phyloP scores from a whole-genome alignment of 2,888 invertebrate genomes.

The Protodeltote pygarga region DNA sequence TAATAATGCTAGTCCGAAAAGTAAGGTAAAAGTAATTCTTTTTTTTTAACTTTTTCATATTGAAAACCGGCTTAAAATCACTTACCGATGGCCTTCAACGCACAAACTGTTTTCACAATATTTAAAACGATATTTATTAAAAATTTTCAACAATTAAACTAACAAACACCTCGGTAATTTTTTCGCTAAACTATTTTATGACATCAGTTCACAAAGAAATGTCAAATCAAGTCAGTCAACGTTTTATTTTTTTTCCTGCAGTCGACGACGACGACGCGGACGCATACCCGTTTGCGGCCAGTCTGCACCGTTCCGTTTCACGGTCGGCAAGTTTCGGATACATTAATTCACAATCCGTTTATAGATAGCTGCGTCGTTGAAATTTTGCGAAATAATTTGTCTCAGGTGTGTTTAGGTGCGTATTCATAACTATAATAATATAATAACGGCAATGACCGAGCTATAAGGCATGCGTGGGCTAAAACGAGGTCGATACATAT shows the following conservation, averaged over 20 bases:
- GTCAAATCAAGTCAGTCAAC: no score
- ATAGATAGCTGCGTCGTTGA: slow-evolving; percentile 22
- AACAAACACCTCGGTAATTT: slow-evolving; percentile 57
- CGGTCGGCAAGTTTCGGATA: slow-evolving; percentile 58
- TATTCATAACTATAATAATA: slow-evolving; percentile 54
- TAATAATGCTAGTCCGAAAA: slow-evolving; percentile 21
- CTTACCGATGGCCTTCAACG: slow-evolving; percentile 50
- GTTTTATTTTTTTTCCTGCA: slow-evolving; percentile 65
- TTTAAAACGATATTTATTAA: slow-evolving; percentile 31
- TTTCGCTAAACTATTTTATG: slow-evolving; percentile 58
- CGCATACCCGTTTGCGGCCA: slow-evolving; percentile 63
- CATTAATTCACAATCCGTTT: slow-evolving; percentile 37
- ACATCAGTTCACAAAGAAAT: slow-evolving; percentile 73
- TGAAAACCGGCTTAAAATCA: slow-evolving; percentile 45
- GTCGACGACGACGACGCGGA: slow-evolving; percentile 58
- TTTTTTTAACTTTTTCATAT: slow-evolving; percentile 31
- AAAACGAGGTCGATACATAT: slow-evolving; percentile 73
- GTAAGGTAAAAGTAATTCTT: slow-evolving; percentile 40
- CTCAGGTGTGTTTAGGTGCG: slow-evolving; percentile 44
- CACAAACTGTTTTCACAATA: slow-evolving; percentile 48
- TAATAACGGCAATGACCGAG: slow-evolving; percentile 78
- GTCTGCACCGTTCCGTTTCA: slow-evolving; percentile 78
- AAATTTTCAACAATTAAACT: slow-evolving; percentile 35
- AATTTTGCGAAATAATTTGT: slow-evolving; percentile 46
- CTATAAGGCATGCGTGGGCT: slow-evolving; percentile 69